Evolutionary conservation across 2,797 vertebrate genomes (phyloP).

Genomic region (Tenualosa ilisha): DNA sequence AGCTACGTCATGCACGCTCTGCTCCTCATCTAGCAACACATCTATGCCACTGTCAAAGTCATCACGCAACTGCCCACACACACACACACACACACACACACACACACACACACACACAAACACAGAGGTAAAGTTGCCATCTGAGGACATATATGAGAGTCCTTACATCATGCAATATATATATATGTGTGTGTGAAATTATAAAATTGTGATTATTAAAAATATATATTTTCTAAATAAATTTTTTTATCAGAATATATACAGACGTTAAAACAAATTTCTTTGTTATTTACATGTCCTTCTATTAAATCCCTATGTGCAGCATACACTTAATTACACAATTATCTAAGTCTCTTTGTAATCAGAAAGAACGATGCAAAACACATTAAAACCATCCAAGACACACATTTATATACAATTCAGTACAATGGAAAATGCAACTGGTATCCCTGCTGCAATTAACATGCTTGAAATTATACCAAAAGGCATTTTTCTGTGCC

Average conservation of each 20-base stretch:
- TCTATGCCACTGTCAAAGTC: conserved; percentile 85
- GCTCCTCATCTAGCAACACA: conserved; percentile 82
- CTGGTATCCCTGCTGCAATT: neutral
- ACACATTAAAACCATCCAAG: neutral
- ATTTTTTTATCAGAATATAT: no score
- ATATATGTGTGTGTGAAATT: no score
- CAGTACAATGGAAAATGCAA: neutral
- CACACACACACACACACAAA: neutral
- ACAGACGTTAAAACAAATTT: no score
- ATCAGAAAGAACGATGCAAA: neutral
- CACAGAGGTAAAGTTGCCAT: neutral
- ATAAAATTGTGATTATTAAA: no score
- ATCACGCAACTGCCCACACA: conserved; percentile 77
- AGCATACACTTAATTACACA: no score
- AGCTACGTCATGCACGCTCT: conserved; percentile 89
- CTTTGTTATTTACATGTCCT: no score
- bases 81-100: neutral
- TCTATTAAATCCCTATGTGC: no score
- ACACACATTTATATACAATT: neutral
- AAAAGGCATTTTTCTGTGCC: neutral
- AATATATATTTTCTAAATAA: no score
- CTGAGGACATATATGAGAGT: no score
- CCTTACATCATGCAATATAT: no score
- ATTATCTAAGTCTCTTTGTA: neutral
- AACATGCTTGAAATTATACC: neutral